Base-by-base conservation (phyloP, 2,888 invertebrate genomes). In the Agrilus cyanescens region DNA sequence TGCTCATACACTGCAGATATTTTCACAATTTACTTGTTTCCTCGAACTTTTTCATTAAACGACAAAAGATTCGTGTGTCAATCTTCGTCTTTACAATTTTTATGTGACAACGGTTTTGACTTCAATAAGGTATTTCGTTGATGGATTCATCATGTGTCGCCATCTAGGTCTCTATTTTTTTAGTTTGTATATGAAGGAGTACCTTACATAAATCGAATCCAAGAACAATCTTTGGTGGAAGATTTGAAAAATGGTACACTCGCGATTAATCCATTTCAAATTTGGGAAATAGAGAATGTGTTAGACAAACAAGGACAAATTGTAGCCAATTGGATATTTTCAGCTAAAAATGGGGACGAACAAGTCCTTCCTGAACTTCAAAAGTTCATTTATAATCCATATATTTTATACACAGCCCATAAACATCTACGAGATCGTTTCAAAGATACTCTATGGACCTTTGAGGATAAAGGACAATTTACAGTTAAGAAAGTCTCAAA, bases 141-240 rank as follows among this genome's bases (percentile, higher is more conserved):
- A 7, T 14, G 14, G 18, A 13, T 7, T 12, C 10, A 13, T 3
- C 12, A 15, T 30, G 29, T 12, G 1, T 18, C 13, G 14, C 14
- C 18, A 25, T 37, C 12, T 25, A 38, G 12, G 12, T 33, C 40
- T 38, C 41, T 40, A 16, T 44, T 46, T 50, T 67, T 69, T 33
- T 68, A 85, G 85, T 76, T 79, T 53, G 70, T 72, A 13, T 77
- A 79, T 59, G 68, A 76, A 50, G 85, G 85, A 5, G 68, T 85
- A 38, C 74, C 82, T 3, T 85, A 74, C 55, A 58, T 85, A 15
- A 80, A 78, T 57, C 71, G 70, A 53, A 55, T 53, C 3, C 75
- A 80, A 52, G 75, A 75, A 56, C 48, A 45, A 1, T 55, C 58
- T 37, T 53, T 66, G 39, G 41, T 12, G 5, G 41, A 43, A 25